Evolutionary conservation across 2,113 vertebrate species (phyloP).

Genomic region (Equus quagga): DNA sequence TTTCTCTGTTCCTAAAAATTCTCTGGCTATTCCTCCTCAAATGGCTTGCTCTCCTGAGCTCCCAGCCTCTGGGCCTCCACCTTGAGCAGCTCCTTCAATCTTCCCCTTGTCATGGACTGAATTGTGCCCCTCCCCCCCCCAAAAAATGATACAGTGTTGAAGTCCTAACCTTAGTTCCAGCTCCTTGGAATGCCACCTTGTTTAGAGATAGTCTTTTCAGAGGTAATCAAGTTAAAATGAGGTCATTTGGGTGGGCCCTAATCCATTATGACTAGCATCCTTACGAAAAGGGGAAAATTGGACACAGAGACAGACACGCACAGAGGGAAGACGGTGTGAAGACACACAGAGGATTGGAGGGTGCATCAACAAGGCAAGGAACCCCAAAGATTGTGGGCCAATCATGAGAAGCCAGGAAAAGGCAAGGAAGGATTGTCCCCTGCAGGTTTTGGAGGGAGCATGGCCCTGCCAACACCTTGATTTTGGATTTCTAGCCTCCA

Average conservation of each 20-base stretch:
- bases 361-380: neutral
- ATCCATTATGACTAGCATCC: neutral
- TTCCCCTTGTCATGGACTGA: neutral
- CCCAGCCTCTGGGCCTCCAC: neutral
- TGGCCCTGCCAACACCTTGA: neutral
- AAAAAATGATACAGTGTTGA: neutral
- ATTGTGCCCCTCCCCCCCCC: neutral
- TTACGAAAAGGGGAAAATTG: neutral
- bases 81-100: neutral
- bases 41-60: neutral
- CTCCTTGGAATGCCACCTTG: neutral
- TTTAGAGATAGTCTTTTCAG: neutral
- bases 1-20: neutral
- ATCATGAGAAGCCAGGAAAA: neutral
- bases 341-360: neutral
- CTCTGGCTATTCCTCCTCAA: neutral
- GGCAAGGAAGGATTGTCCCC: neutral
- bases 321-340: neutral
- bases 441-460: neutral
- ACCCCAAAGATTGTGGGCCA: rapidly evolving
- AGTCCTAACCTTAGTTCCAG: no score
- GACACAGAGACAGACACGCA: neutral
- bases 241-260: neutral
- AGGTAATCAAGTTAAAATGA: neutral
- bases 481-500: neutral